Evolutionary conservation across 2,888 invertebrate species (phyloP), one percentile per base, ranked within the genome.

Genomic region (Terebella lapidaria): DNA sequence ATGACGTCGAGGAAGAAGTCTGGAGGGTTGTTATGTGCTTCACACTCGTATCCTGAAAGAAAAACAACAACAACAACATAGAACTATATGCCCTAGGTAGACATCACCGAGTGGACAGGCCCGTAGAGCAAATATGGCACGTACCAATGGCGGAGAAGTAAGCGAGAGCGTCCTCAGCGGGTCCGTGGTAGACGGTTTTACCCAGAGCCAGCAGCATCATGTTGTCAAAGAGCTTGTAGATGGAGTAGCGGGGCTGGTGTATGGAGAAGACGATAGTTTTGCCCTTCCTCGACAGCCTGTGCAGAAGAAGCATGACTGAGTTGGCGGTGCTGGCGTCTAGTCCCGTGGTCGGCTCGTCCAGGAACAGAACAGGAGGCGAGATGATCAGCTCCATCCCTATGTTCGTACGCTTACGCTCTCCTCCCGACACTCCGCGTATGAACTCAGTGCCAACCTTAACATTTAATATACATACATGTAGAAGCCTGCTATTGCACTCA

Each of bases 381-480:
- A 74, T 78, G 59, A 80, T 77, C 65, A 80, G 66, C 68, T 80
- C 80, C 80, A 79, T 80, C 2, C 79, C 80, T 59, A 80, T 79
- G 62, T 77, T 77, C 35, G 75, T 74, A 26, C 80, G 67, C 66
- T 80, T 80, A 30, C 78, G 67, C 67, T 80, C 80, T 35, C 80
- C 80, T 24, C 80, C 79, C 4, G 80, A 80, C 20, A 80, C 73
- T 10, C 80, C 80, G 3, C 80, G 70, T 26, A 77, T 75, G 53
- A 79, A 77, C 65, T 78, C 78, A 60, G 71, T 80, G 1, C 80
- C 80, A 42, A 76, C 72, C 78, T 78, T n/a, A n/a, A n/a, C n/a
- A n/a, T n/a, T n/a, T n/a, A n/a, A n/a, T n/a, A n/a, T n/a, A n/a
- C n/a, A n/a, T n/a, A n/a, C n/a, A n/a, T n/a, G n/a, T n/a, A n/a